These are phyloP conservation scores for Drosophila neotestacea DNA, from an alignment of 2,888 invertebrate genomes.

Conservation along the genomic window DNA sequence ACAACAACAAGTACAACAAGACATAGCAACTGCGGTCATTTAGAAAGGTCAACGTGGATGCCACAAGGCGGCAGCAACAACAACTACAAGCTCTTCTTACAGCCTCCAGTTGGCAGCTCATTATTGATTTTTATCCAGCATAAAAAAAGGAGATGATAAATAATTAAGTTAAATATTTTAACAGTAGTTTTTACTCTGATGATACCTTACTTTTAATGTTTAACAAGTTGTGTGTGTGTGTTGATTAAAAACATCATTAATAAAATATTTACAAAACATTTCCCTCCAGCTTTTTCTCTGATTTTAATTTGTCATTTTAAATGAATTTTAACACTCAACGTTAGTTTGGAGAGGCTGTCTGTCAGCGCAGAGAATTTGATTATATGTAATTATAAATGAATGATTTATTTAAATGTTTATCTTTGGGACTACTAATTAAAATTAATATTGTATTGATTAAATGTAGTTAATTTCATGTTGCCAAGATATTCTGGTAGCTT, in stretches of 20 bases:
- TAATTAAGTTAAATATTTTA: conserved; percentile 27
- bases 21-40: conserved; percentile 51
- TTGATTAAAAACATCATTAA: conserved; percentile 54
- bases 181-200: conserved; percentile 6
- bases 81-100: conserved; percentile 1
- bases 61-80: conserved; percentile 11
- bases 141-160: conserved; percentile 6
- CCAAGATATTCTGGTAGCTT: conserved; percentile 36
- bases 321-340: conserved; percentile 34
- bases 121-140: conserved; percentile 55
- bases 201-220: conserved; percentile 24
- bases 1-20: conserved; percentile 17
- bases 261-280: conserved; percentile 19
- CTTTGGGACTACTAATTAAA: conserved; percentile 44
- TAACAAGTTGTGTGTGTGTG: conserved; percentile 35
- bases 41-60: conserved; percentile 62
- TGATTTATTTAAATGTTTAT: conserved; percentile 38
- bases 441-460: conserved; percentile 50
- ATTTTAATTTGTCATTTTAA: conserved; percentile 30
- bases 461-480: conserved; percentile 38
- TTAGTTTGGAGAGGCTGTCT: conserved; percentile 17
- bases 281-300: background rate
- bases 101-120: conserved; percentile 28
- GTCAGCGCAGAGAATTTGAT: conserved; percentile 1
- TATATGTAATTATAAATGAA: conserved; percentile 12